Evolutionary conservation across 2,113 vertebrate species (phyloP), one percentile per base, ranked within the genome.

Genomic region (Arothron firmamentum): DNA sequence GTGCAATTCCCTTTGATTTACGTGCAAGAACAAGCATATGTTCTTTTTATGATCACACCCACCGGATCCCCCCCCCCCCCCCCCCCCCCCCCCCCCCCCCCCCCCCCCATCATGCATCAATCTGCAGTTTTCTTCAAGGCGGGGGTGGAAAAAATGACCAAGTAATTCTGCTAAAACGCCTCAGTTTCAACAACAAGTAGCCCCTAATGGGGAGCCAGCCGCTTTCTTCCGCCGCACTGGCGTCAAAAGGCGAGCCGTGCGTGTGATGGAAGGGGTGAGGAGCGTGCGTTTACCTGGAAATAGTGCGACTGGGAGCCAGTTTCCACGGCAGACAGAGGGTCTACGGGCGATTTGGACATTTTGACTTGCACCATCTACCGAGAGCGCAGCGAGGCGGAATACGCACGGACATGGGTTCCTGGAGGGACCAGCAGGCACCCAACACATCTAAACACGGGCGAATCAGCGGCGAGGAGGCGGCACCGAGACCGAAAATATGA

Each of bases 311-410:
- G 91, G 6, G 91, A 85, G 65, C 85, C 86, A 67, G 78, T 88
- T 72, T 91, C 89, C 70, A 83, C 89, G 57, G 86, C 89, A 80
- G 91, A 86, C 84, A 88, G 83, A 52, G 88, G 88, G 78, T 90
- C 89, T 88, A 89, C 87, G 71, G 89, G 86, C 81, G 90, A 87
- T 80, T 89, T 91, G 83, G 91, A 92, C 91, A 92, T 92, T 84
- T 88, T 89, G 87, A 90, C 88, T 88, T 89, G 89, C 88, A 90
- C 89, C 91, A 91, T 91, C 79, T 89, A 92, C 88, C 60, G 77
- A 74, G 85, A 86, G 86, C 85, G 86, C 85, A 75, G 84, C 69
- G 86, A 87, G 84, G 86, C 77, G 82, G 77, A 78, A 72, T 70
- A 78, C 79, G 58, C 76, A 70, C 74, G 59, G 80, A 87, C 88